Percentiles rank a stretch among this genome's conserved stretches.
Evolutionary conservation across 2,113 vertebrate species (phyloP).

Genomic region (Rhombomys opimus): DNA sequence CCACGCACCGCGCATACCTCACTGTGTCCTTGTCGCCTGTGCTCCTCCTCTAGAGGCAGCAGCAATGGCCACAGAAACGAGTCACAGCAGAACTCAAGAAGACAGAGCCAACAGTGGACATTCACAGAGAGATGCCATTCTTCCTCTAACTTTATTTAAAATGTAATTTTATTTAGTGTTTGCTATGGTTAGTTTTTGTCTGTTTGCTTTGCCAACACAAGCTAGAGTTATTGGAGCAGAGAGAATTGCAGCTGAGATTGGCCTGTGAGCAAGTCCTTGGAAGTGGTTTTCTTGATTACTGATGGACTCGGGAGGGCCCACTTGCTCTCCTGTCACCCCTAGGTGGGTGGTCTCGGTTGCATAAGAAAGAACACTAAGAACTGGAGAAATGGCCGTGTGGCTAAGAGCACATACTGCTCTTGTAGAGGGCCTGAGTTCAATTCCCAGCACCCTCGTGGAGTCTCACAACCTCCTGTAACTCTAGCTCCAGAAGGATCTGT

Average conservation of each 20-base stretch:
- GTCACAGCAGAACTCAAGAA: not conserved
- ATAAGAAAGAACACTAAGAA: not conserved
- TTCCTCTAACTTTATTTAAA: not conserved
- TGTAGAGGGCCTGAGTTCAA: not conserved
- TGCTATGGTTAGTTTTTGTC: not conserved
- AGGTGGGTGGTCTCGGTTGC: not conserved
- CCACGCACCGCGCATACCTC: fast-evolving
- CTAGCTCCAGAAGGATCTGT: not conserved
- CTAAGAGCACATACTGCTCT: not conserved
- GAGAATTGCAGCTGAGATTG: not conserved
- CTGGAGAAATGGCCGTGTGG: not conserved
- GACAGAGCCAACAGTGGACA: not conserved
- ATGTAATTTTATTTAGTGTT: not conserved
- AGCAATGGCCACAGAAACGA: not conserved
- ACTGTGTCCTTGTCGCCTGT: not conserved
- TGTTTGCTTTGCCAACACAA: not conserved
- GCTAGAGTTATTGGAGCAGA: not conserved
- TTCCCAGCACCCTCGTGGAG: not conserved
- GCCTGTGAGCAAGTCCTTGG: not conserved
- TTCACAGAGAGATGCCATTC: not conserved
- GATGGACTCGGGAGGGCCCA: not conserved
- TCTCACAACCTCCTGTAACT: not conserved
- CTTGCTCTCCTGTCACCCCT: not conserved
- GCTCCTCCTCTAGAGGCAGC: not conserved
- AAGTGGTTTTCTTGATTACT: not conserved